phyloP scores from a whole-genome alignment of 2,888 invertebrate genomes.

The Phlogophora meticulosa region DNA sequence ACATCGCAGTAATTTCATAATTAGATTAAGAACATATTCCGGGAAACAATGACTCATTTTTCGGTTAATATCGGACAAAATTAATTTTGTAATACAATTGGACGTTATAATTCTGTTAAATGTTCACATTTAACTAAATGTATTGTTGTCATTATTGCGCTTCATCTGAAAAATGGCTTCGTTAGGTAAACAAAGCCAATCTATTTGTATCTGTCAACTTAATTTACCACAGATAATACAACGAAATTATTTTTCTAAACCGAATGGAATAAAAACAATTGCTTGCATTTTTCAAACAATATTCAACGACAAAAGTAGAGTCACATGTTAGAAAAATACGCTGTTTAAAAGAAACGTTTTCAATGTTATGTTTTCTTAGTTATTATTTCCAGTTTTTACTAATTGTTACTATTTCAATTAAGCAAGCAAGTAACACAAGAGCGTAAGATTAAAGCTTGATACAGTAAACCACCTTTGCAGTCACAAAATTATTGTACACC shows the following conservation, averaged over 20 bases:
- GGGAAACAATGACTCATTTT: slow-evolving; percentile 32
- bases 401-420: no score
- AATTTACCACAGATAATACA: slow-evolving; percentile 4
- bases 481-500: no score
- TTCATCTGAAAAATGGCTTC: slow-evolving; percentile 5
- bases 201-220: slow-evolving; percentile 29
- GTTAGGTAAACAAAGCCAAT: slow-evolving; percentile 12
- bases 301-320: background rate
- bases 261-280: background rate
- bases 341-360: no score
- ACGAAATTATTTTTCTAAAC: background rate
- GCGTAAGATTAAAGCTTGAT: no score
- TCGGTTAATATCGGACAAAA: background rate
- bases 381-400: no score
- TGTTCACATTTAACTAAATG: no score
- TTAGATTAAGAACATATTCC: slow-evolving; percentile 35
- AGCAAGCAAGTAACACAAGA: no score
- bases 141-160: background rate
- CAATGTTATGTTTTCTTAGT: no score
- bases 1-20: slow-evolving; percentile 45
- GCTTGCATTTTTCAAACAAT: background rate
- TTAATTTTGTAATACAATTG: slow-evolving; percentile 13
- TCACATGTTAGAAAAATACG: no score
- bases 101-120: no score
- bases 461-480: no score